These are phyloP conservation scores for Hyppa rectilinea DNA, from an alignment of 2,888 invertebrate species.

Conservation along the genomic window DNA sequence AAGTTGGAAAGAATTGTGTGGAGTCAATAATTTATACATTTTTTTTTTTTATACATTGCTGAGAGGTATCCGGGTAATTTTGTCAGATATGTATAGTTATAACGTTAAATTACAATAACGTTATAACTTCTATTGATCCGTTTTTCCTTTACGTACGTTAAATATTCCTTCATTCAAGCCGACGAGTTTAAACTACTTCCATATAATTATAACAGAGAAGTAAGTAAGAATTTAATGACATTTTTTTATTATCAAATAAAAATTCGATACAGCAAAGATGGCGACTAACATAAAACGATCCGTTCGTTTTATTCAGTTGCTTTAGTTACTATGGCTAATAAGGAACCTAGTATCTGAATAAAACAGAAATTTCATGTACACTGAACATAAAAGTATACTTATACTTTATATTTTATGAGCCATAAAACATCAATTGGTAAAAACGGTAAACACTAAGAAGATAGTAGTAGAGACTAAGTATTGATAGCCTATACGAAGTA, in stretches of 20 bases:
- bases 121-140: slow-evolving; percentile 4
- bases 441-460: slow-evolving; percentile 31
- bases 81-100: slow-evolving; percentile 11
- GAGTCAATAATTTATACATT: slow-evolving; percentile 47
- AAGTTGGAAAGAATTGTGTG: slow-evolving; percentile 45
- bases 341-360: slow-evolving; percentile 47
- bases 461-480: slow-evolving; percentile 6
- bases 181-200: not conserved
- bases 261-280: slow-evolving; percentile 12
- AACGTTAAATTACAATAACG: slow-evolving; percentile 15
- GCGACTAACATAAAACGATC: slow-evolving; percentile 32
- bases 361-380: slow-evolving; percentile 42
- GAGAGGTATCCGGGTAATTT: slow-evolving; percentile 28
- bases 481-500: slow-evolving; percentile 20
- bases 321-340: slow-evolving; percentile 50
- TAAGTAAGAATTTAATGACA: not conserved
- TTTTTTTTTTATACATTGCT: slow-evolving; percentile 33
- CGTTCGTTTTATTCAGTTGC: slow-evolving; percentile 42
- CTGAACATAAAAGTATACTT: slow-evolving; percentile 28
- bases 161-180: not conserved
- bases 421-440: slow-evolving; percentile 45
- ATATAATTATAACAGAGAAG: not conserved
- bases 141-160: not conserved
- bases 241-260: slow-evolving; percentile 31
- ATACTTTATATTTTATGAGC: slow-evolving; percentile 33